A percentile compares a stretch with the other conserved stretches of the same genome.
These are phyloP conservation scores for Notarius lentiginosus DNA, from an alignment of 2,113 vertebrate genomes.

Conservation along the genomic window DNA sequence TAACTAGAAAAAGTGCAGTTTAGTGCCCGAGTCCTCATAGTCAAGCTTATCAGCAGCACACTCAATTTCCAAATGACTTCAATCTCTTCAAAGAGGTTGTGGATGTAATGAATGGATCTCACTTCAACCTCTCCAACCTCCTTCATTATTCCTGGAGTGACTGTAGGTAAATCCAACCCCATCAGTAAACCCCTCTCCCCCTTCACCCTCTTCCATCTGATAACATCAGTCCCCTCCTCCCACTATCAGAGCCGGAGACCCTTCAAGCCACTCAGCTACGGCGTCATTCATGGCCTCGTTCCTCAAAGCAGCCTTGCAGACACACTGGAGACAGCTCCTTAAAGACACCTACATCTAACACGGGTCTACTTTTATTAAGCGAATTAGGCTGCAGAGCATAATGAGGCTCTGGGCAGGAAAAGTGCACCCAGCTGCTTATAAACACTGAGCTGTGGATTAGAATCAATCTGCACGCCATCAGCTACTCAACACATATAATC, in stretches of 20 bases:
- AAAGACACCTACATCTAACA: constrained; percentile 53
- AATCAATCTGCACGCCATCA: constrained; percentile 35
- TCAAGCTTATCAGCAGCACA: constrained; percentile 13
- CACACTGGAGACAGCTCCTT: constrained; percentile 60
- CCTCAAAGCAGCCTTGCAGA: constrained; percentile 54
- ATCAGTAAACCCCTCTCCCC: constrained; percentile 8
- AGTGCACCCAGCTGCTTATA: constrained; percentile 54
- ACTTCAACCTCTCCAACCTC: constrained; percentile 44
- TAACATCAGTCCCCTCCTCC: constrained; percentile 55
- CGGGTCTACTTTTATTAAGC: constrained; percentile 61
- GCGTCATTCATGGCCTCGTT: constrained; percentile 31
- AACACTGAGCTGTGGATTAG: constrained; percentile 39
- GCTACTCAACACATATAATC: constrained; percentile 28
- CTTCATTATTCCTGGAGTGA: constrained; percentile 58
- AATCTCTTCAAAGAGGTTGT: constrained; percentile 46
- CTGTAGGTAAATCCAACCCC: constrained; percentile 52
- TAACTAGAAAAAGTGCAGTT: neutral
- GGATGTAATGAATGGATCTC: constrained; percentile 48
- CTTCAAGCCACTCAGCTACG: constrained; percentile 48
- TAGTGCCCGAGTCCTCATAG: neutral
- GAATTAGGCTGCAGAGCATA: constrained; percentile 50
- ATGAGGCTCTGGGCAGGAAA: constrained; percentile 44
- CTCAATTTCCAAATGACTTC: constrained; percentile 32
- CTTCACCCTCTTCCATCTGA: constrained; percentile 42
- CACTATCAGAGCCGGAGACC: neutral